Evolutionary conservation across 2,113 vertebrate genomes (phyloP).

Genomic region (Ahaetulla prasina): DNA sequence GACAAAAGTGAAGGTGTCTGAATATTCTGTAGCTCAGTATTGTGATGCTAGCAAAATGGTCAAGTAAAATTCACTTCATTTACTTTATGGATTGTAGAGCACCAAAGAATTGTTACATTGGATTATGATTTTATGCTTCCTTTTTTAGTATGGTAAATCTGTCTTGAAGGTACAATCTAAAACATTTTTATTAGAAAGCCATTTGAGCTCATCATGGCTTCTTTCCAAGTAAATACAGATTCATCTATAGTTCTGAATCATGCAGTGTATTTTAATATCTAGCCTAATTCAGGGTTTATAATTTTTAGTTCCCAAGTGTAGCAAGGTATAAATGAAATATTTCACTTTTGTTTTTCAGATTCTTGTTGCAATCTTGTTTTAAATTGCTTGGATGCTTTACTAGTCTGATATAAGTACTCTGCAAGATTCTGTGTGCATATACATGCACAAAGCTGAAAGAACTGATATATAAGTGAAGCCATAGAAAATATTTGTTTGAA

Average conservation of each 20-base stretch:
- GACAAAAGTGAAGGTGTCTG: not conserved
- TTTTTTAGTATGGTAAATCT: slow-evolving; percentile 14
- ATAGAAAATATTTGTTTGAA: slow-evolving; percentile 70
- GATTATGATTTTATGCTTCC: not conserved
- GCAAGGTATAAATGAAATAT: slow-evolving; percentile 16
- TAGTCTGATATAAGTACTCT: slow-evolving; percentile 24
- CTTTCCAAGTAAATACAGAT: not conserved
- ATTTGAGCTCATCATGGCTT: not conserved
- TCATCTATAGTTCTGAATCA: slow-evolving; percentile 5
- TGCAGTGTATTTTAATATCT: slow-evolving; percentile 15
- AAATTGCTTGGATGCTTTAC: not conserved
- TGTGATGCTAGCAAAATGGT: slow-evolving; percentile 20
- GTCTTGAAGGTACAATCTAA: slow-evolving; percentile 12
- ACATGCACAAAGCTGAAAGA: slow-evolving; percentile 43
- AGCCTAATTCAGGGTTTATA: not conserved
- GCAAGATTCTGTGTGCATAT: slow-evolving; percentile 5
- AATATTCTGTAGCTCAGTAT: slow-evolving; percentile 18
- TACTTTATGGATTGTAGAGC: slow-evolving; percentile 29
- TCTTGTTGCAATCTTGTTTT: slow-evolving; percentile 48
- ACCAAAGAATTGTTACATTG: slow-evolving; percentile 37
- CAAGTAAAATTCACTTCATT: not conserved
- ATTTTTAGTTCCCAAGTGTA: slow-evolving; percentile 38
- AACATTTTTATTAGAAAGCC: not conserved
- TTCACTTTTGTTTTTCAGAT: slow-evolving; percentile 46
- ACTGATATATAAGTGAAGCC: slow-evolving; percentile 70